Evolutionary conservation across 2,797 vertebrate species (phyloP).

Genomic region (Bradypus variegatus): DNA sequence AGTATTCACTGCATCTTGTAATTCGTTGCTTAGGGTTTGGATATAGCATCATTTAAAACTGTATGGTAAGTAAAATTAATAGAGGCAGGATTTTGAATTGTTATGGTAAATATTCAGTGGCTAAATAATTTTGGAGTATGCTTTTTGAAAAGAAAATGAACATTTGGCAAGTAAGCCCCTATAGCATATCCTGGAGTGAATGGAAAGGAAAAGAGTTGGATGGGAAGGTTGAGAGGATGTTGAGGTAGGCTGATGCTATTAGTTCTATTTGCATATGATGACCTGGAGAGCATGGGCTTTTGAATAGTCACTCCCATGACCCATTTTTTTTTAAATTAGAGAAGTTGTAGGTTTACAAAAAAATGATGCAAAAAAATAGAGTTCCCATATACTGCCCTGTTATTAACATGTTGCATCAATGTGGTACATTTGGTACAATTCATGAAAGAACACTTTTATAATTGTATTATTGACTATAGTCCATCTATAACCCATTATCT

Average conservation of each 20-base stretch:
- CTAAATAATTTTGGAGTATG: neutral
- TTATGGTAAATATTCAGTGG: neutral
- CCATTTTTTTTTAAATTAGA: too few species aligned
- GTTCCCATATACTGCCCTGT: too few species aligned
- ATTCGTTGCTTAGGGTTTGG: neutral
- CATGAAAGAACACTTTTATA: too few species aligned
- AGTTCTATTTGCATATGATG: neutral
- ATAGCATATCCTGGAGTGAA: too few species aligned
- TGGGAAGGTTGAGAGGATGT: fast-evolving
- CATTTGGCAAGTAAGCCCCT: neutral
- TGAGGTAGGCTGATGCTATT: too few species aligned
- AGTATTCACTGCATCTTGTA: neutral
- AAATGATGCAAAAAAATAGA: too few species aligned
- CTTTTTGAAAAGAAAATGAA: neutral
- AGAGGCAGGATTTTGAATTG: neutral
- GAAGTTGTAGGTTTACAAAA: too few species aligned
- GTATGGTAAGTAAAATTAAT: neutral
- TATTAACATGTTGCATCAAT: too few species aligned
- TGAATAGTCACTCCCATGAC: neutral
- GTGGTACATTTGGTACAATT: too few species aligned
- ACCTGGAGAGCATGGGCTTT: neutral
- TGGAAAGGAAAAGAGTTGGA: neutral
- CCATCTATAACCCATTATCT: neutral
- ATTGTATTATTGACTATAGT: too few species aligned
- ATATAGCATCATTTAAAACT: neutral